phyloP scores from a whole-genome alignment of 2,113 vertebrate species.

The Clinocottus analis region DNA sequence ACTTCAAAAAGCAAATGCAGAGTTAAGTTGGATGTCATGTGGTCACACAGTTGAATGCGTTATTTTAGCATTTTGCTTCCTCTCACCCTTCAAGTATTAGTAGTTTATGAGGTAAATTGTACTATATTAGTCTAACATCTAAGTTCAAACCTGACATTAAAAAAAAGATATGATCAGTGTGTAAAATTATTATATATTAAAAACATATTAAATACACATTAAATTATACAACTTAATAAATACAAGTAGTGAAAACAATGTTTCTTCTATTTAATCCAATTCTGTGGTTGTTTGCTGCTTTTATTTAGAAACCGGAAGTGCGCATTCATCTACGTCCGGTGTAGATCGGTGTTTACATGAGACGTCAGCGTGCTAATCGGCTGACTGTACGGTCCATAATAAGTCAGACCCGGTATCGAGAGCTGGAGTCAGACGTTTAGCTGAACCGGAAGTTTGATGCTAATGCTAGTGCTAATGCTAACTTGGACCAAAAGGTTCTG shows the following conservation, averaged over 20 bases:
- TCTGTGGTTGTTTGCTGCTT: not conserved
- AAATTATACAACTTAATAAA: not conserved
- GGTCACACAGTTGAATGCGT: no score
- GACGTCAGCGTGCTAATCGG: not conserved
- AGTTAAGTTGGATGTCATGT: no score
- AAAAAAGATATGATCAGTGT: no score
- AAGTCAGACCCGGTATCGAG: not conserved
- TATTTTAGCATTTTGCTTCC: no score
- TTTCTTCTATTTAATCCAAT: not conserved
- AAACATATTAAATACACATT: no score
- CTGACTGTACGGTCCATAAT: not conserved
- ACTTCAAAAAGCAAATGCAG: no score
- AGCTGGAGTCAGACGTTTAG: accelerated
- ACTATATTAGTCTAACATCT: not conserved
- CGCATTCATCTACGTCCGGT: not conserved
- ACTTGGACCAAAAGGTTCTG: slow-evolving; percentile 82
- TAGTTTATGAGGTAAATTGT: no score
- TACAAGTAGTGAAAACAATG: not conserved
- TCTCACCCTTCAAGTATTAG: no score
- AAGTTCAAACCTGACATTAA: not conserved
- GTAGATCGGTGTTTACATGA: not conserved
- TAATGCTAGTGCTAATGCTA: slow-evolving; percentile 25
- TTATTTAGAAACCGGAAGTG: slow-evolving; percentile 9
- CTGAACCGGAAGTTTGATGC: not conserved
- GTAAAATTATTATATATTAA: no score